phyloP scores from a whole-genome alignment of 2,113 vertebrate genomes.

The Pelodiscus sinensis region DNA sequence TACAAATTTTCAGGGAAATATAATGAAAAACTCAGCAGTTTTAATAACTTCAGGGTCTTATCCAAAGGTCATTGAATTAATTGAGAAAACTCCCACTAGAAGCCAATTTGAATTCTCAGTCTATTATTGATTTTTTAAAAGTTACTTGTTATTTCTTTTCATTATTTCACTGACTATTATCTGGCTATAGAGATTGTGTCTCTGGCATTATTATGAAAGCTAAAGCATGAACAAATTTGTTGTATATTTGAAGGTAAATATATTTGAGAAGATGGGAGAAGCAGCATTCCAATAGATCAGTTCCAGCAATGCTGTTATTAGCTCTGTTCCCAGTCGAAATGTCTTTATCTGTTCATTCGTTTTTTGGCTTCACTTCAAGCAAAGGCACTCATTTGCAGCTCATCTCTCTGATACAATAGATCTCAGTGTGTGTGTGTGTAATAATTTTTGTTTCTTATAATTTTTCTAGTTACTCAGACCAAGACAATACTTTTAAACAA shows the following conservation, averaged over 20 bases:
- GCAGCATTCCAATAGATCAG: background rate
- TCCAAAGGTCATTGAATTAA: background rate
- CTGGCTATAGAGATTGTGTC: background rate
- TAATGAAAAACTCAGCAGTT: background rate
- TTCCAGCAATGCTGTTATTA: background rate
- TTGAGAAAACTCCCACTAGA: background rate
- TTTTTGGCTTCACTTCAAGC: conserved; percentile 23
- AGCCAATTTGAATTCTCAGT: background rate
- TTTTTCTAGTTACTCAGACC: conserved; percentile 2
- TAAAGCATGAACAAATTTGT: background rate
- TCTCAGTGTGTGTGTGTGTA: background rate
- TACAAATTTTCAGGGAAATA: background rate
- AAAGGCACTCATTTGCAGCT: conserved; percentile 1
- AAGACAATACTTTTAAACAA: background rate
- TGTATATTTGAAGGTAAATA: background rate
- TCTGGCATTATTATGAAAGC: background rate
- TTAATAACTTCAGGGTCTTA: background rate
- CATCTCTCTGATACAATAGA: background rate
- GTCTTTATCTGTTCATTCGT: conserved; percentile 14
- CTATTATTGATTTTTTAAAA: background rate
- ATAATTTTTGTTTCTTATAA: background rate
- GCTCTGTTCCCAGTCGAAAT: background rate
- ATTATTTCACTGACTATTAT: background rate
- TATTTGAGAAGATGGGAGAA: background rate
- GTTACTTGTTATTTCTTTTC: background rate